Conservation (phyloP, 1,140 invertebrate genomes). For the Choristoneura fumiferana region DNA sequence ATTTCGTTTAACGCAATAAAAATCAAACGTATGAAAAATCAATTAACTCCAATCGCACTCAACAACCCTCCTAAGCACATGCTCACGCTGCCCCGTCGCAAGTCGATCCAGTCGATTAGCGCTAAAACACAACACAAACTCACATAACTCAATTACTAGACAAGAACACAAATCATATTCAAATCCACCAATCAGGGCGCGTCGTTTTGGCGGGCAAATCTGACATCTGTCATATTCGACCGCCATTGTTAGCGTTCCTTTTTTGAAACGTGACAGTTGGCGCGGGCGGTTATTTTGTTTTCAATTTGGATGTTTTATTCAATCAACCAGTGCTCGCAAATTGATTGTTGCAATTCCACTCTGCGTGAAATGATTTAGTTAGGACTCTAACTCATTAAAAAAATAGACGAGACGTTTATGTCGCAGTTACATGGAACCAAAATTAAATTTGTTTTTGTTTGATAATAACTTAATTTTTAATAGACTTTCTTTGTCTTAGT, state of each 20-base stretch:
- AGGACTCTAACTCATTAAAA: too few relatives aligned
- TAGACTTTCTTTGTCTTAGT: too few relatives aligned
- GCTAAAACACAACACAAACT: constrained; percentile 42
- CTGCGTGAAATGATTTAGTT: too few relatives aligned
- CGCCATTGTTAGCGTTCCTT: constrained; percentile 51
- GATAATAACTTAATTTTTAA: too few relatives aligned
- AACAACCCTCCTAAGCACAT: too few relatives aligned
- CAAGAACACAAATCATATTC: constrained; percentile 53
- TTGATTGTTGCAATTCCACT: too few relatives aligned
- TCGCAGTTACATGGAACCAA: too few relatives aligned
- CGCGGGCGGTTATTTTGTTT: constrained; percentile 48
- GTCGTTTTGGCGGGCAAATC: constrained; percentile 36
- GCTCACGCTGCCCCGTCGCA: constrained; percentile 39
- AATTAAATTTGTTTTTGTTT: too few relatives aligned
- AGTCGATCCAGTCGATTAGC: constrained; percentile 53
- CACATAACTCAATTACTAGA: constrained; percentile 23
- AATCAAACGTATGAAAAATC: constrained; percentile 7
- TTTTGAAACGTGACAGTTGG: constrained; percentile 57
- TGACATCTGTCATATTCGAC: constrained; percentile 62
- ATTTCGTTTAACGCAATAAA: neutral
- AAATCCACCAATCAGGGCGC: constrained; percentile 48
- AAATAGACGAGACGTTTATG: too few relatives aligned
- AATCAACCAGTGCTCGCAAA: constrained; percentile 25
- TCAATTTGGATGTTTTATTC: constrained; percentile 45
- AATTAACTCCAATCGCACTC: too few relatives aligned